Evolutionary conservation across 2,888 invertebrate genomes (phyloP), one percentile per base, ranked within the genome.

Genomic region (Patella ulyssiponensis): DNA sequence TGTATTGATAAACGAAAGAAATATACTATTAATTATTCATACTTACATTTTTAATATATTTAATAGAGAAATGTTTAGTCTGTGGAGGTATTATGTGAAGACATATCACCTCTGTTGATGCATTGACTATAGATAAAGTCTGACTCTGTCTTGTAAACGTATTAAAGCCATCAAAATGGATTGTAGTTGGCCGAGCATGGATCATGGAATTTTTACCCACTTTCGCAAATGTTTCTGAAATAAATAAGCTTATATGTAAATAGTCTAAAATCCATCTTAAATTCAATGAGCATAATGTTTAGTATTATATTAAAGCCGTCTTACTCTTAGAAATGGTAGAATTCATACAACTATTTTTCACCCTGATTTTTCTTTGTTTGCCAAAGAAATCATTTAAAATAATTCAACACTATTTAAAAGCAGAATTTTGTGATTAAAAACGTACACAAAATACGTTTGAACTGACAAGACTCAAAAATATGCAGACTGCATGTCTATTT

Each of bases 61-160:
- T 89, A 52, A 92, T 88, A 75, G 86, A 86, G 84, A 91, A 91
- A 76, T 89, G 88, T 78, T 88, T 89, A 15, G 90, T 90, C 82
- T 91, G 91, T 74, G 92, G 92, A 44, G 91, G 91, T 71, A 91
- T 89, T 70, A 92, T 88, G 79, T 92, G 91, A 86, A 91, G 87
- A 73, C 90, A 83, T 53, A 90, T 85, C 3, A 91, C 89, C 76
- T 91, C 90, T 71, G 89, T 86, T 15, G 91, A 90, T 20, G 91
- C 89, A 83, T 92, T 92, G 11, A 88, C 87, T 70, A 92, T 86
- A 27, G 83, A 83, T 9, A 92, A 82, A 15, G 81, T 75, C 78
- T 86, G 82, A 12, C 82, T 84, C 52, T 87, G 86, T 73, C 85
- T 88, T 80, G 88, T 84, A 58, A 88, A 87, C 52, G 90, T 83